A percentile compares a stretch with the other conserved stretches of the same genome.
phyloP scores from a whole-genome alignment of 2,797 vertebrate genomes.

The Psittacula derbiana region DNA sequence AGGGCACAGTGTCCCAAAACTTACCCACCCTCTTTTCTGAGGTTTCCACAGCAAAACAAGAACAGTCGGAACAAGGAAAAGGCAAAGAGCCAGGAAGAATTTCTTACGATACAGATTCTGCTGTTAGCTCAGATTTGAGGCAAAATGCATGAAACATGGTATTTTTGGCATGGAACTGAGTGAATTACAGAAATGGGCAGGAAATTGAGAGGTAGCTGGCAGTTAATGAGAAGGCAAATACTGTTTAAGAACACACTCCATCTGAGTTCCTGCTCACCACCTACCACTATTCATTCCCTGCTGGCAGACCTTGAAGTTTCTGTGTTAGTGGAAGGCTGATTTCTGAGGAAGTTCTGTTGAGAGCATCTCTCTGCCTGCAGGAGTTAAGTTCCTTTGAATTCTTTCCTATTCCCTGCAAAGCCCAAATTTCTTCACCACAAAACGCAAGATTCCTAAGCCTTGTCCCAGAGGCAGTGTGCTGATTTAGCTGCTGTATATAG shows the following conservation, averaged over 20 bases:
- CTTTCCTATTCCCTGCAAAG: background rate
- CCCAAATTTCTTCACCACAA: background rate
- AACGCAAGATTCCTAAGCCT: background rate
- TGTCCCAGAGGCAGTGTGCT: background rate
- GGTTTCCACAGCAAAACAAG: background rate
- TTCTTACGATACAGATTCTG: background rate
- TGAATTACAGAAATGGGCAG: background rate
- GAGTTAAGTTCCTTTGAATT: background rate
- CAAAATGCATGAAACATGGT: background rate
- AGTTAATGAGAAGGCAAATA: background rate
- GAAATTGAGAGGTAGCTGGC: background rate
- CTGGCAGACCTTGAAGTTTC: background rate
- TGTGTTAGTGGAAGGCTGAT: background rate
- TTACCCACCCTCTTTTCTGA: background rate
- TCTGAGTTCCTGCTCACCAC: background rate
- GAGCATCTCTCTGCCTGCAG: background rate
- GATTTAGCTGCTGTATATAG: background rate
- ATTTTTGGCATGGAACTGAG: background rate
- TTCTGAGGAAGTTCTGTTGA: background rate
- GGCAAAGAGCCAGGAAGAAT: background rate
- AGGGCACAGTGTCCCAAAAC: background rate
- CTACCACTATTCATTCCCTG: background rate
- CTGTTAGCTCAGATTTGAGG: background rate
- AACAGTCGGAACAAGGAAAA: background rate
- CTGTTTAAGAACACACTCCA: background rate